Percentiles rank a stretch among this genome's conserved stretches.
phyloP scores from a whole-genome alignment of 2,113 vertebrate genomes.

The Xerus inauris region DNA sequence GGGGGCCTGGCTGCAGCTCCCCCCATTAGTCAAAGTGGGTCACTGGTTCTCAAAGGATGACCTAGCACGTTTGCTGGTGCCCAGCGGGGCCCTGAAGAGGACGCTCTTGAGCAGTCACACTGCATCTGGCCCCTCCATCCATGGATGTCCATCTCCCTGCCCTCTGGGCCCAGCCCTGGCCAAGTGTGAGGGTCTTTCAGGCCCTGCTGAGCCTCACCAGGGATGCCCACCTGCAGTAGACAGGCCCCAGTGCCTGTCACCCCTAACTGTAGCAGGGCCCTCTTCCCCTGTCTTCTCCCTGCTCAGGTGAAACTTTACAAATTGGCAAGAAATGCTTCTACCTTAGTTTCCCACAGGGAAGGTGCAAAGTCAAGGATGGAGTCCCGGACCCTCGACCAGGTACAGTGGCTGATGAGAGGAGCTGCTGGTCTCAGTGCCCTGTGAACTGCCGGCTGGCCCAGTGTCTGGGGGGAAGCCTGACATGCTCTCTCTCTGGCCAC shows the following conservation, averaged over 20 bases:
- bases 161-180: background rate
- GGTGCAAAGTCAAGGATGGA: background rate
- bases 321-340: background rate
- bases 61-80: rapidly evolving
- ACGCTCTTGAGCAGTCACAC: rapidly evolving
- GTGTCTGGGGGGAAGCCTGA: background rate
- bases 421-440: rapidly evolving
- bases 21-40: background rate
- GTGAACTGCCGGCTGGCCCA: background rate
- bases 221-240: background rate
- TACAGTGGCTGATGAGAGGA: background rate
- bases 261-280: background rate
- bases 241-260: no score
- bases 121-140: rapidly evolving
- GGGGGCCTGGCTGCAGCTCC: background rate
- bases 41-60: background rate
- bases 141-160: background rate
- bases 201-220: background rate
- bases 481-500: background rate
- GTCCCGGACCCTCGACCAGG: background rate
- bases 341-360: background rate
- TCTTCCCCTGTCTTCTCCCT: background rate
- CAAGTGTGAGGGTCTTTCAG: background rate
- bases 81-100: rapidly evolving
- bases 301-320: background rate